Conservation (phyloP, 2,113 vertebrate species). For the Bagarius yarrelli region DNA sequence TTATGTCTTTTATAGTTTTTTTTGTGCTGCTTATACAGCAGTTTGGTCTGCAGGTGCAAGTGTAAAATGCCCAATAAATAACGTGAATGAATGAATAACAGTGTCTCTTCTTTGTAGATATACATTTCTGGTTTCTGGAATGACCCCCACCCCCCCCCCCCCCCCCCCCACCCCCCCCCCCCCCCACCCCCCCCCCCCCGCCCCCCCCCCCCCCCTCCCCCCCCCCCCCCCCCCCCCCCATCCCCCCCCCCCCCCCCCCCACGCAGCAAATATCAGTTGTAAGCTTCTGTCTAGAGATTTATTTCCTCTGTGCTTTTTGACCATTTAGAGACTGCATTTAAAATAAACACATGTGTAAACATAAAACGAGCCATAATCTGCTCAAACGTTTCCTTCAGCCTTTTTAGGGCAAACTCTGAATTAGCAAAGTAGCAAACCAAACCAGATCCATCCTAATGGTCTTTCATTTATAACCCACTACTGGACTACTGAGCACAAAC, state of each 20-base stretch:
- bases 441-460: neutral
- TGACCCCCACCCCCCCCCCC: no score
- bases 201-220: no score
- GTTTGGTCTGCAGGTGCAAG: no score
- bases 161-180: no score
- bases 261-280: neutral
- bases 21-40: no score
- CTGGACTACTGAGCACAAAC: neutral
- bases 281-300: neutral
- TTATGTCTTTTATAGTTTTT: no score
- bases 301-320: neutral
- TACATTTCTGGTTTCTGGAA: neutral
- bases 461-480: slow-evolving; percentile 8
- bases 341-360: neutral
- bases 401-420: slow-evolving; percentile 19
- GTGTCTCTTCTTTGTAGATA: neutral
- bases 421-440: slow-evolving; percentile 22
- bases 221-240: no score
- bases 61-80: no score
- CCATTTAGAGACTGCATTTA: slow-evolving; percentile 2
- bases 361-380: neutral
- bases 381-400: neutral
- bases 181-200: no score
- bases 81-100: no score
- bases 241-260: no score